These are phyloP conservation scores for Chrysomela aeneicollis DNA, from an alignment of 2,888 invertebrate genomes.

Conservation along the genomic window DNA sequence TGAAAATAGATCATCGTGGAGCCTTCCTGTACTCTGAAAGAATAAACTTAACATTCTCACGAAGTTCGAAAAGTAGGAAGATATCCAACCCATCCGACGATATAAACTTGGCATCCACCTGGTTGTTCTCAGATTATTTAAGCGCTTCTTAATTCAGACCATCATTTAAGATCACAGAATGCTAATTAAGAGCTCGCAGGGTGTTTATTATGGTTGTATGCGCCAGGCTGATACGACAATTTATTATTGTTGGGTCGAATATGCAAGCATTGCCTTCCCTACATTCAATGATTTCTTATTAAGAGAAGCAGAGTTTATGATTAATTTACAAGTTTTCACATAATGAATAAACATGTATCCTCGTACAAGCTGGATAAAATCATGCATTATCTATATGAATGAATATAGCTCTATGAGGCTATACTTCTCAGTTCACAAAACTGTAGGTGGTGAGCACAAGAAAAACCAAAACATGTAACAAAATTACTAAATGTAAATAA, in stretches of 20 bases:
- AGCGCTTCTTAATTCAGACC: constrained; percentile 63
- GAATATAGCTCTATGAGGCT: no score
- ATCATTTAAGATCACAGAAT: constrained; percentile 62
- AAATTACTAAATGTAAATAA: no score
- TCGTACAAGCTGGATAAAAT: no score
- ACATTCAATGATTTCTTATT: no score
- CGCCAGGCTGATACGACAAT: constrained; percentile 16
- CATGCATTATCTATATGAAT: no score
- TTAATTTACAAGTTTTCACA: no score
- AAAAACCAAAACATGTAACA: no score
- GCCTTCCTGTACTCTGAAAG: constrained; percentile 8
- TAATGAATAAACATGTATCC: no score
- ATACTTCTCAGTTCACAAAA: no score
- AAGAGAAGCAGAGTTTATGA: no score
- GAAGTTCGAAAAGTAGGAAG: constrained; percentile 56
- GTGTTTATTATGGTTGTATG: constrained; percentile 20
- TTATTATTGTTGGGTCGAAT: not conserved
- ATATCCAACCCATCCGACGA: constrained; percentile 52
- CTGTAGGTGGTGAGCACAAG: no score
- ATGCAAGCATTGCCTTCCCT: no score
- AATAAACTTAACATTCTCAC: constrained; percentile 11
- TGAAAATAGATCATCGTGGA: not conserved
- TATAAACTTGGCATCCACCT: constrained; percentile 61
- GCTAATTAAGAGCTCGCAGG: constrained; percentile 53
- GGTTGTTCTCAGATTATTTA: constrained; percentile 64